phyloP scores from a whole-genome alignment of 1,140 invertebrate genomes.

The Drosophila biarmipes region DNA sequence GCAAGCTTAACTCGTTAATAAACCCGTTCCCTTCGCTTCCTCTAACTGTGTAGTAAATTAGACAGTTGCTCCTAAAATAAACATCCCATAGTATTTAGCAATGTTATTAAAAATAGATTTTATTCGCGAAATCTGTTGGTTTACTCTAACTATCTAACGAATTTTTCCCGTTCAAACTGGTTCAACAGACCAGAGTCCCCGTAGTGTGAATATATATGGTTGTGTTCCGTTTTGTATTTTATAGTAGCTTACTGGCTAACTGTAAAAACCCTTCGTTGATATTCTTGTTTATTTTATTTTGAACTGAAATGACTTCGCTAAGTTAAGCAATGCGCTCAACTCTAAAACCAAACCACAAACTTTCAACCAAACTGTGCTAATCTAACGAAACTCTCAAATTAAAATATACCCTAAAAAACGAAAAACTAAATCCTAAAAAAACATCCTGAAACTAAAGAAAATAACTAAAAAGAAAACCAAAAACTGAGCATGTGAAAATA shows the following conservation, averaged over 20 bases:
- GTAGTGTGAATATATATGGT: slow-evolving; percentile 27
- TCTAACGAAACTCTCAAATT: slow-evolving; percentile 22
- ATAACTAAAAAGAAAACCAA: slow-evolving; percentile 34
- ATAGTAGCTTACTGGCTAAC: slow-evolving; percentile 26
- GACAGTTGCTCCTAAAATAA: slow-evolving; percentile 5
- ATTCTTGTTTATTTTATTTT: slow-evolving; percentile 14
- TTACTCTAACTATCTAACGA: neutral
- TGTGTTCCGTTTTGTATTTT: slow-evolving; percentile 10
- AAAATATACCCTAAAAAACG: slow-evolving; percentile 31
- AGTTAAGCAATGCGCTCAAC: slow-evolving; percentile 16
- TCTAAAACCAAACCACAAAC: slow-evolving; percentile 18
- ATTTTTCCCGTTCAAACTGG: neutral
- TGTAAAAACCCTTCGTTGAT: neutral
- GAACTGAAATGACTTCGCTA: slow-evolving; percentile 32
- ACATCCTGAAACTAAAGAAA: slow-evolving; percentile 19
- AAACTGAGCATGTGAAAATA: slow-evolving; percentile 82
- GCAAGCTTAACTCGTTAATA: slow-evolving; percentile 22
- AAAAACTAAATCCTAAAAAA: slow-evolving; percentile 34
- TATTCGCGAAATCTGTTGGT: neutral
- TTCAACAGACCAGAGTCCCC: neutral
- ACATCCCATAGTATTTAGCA: slow-evolving; percentile 7
- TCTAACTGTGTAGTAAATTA: slow-evolving; percentile 39
- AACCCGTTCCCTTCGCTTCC: slow-evolving; percentile 8
- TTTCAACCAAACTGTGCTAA: slow-evolving; percentile 50
- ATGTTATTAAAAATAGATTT: neutral